phyloP scores from a whole-genome alignment of 2,888 invertebrate genomes.

The Eupeodes luniger region DNA sequence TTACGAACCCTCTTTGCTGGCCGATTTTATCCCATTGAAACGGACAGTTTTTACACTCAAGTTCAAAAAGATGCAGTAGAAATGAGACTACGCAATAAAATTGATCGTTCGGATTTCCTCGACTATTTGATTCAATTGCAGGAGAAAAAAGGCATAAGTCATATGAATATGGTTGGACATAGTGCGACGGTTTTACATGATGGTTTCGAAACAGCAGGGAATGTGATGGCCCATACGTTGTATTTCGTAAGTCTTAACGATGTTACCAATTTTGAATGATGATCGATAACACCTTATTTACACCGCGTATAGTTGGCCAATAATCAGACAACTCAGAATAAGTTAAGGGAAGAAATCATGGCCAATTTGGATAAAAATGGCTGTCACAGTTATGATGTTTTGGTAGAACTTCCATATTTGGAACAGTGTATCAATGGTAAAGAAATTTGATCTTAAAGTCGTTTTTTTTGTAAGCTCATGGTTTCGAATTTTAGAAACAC shows the following conservation, averaged over 20 bases:
- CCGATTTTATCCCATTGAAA: constrained; percentile 85
- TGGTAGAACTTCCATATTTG: constrained; percentile 79
- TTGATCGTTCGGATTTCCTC: constrained; percentile 80
- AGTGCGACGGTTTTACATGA: constrained; percentile 81
- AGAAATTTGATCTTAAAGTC: neutral
- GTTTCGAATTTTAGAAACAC: constrained; percentile 77
- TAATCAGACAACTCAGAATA: constrained; percentile 78
- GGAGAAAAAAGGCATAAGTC: constrained; percentile 78
- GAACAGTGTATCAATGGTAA: constrained; percentile 80
- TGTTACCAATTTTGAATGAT: neutral
- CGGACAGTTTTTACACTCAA: constrained; percentile 85
- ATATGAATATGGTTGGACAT: constrained; percentile 80
- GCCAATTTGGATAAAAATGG: constrained; percentile 69
- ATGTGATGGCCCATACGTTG: constrained; percentile 77
- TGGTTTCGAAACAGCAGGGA: constrained; percentile 81
- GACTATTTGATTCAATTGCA: constrained; percentile 80
- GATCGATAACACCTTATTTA: neutral
- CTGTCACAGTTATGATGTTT: constrained; percentile 77
- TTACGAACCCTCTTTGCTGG: constrained; percentile 75
- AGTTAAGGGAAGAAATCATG: constrained; percentile 79
- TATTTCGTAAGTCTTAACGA: neutral
- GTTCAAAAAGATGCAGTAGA: constrained; percentile 79
- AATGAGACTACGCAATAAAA: constrained; percentile 77
- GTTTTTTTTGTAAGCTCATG: neutral
- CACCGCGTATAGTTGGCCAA: constrained; percentile 77